Evolutionary conservation across 2,113 vertebrate genomes (phyloP).

Genomic region (Lontra canadensis): DNA sequence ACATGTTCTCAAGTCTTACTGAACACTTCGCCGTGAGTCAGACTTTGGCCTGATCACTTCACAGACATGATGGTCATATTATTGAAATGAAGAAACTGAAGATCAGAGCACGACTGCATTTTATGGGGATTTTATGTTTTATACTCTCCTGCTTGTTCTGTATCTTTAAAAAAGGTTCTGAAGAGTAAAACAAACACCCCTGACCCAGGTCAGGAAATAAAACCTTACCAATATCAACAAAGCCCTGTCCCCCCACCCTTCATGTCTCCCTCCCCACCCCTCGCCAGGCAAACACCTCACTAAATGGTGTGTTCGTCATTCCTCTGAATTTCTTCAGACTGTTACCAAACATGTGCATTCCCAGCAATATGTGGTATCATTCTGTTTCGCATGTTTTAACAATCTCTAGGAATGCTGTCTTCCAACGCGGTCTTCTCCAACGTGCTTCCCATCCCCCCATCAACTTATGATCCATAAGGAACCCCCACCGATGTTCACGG

Average conservation of each 20-base stretch:
- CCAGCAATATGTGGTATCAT: background rate
- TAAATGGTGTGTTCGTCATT: background rate
- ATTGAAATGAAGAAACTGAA: background rate
- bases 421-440: background rate
- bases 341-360: background rate
- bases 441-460: background rate
- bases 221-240: background rate
- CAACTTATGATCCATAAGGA: background rate
- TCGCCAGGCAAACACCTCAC: background rate
- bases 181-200: background rate
- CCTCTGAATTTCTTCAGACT: background rate
- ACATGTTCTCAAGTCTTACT: background rate
- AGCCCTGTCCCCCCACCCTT: background rate
- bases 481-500: background rate
- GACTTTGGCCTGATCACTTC: background rate
- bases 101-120: background rate
- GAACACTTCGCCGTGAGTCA: background rate
- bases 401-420: background rate
- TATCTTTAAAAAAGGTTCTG: background rate
- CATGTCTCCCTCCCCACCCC: background rate
- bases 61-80: background rate
- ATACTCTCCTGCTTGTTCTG: background rate
- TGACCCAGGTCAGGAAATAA: background rate
- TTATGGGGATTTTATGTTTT: background rate
- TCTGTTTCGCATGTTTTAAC: background rate